Evolutionary conservation across 2,888 invertebrate species (phyloP), one percentile per base, ranked within the genome.

Genomic region (Cantharis lateralis): DNA sequence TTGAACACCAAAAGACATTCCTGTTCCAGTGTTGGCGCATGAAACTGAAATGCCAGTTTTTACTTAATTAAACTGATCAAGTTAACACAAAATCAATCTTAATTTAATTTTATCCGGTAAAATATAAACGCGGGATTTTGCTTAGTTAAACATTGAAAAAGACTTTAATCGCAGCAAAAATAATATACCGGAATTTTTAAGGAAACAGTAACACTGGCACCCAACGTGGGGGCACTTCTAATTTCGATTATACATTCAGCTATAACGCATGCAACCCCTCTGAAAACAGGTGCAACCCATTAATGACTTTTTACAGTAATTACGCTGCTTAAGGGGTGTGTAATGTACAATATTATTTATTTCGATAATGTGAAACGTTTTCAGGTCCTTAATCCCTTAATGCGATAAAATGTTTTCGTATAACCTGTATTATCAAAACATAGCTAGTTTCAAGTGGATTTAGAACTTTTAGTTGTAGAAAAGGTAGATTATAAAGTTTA

Each of bases 61-160:
- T 32, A 32, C 63, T 73, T 73, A 73, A 73, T 73, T 73, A 69
- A 73, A 69, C 73, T 69, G 62, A 68, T 69, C 26, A 28, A 73
- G 16, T 73, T 61, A 69, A 73, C 69, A 69, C 26, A 28, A 61
- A 73, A 73, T 73, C 73, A 62, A 69, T 73, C 68, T 28, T 16
- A 18, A n/a, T 15, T 28, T 26, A 28, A 73, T 73, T 18, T 69
- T n/a, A 15, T 73, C 13, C 28, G 4, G n/a, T 48, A 7, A 48
- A n/a, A 48, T 48, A 48, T 48, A 48, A 48, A 48, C 7, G 48
- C n/a, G 7, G 13, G n/a, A 48, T 48, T 48, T 7, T n/a, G 48
- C n/a, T 48, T n/a, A 48, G n/a, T 48, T n/a, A n/a, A 48, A 48
- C 48, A n/a, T n/a, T n/a, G 48, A n/a, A 48, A 48, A 48, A n/a